Evolutionary conservation across 1,140 invertebrate genomes (phyloP).

Genomic region (Bacillus rossius): DNA sequence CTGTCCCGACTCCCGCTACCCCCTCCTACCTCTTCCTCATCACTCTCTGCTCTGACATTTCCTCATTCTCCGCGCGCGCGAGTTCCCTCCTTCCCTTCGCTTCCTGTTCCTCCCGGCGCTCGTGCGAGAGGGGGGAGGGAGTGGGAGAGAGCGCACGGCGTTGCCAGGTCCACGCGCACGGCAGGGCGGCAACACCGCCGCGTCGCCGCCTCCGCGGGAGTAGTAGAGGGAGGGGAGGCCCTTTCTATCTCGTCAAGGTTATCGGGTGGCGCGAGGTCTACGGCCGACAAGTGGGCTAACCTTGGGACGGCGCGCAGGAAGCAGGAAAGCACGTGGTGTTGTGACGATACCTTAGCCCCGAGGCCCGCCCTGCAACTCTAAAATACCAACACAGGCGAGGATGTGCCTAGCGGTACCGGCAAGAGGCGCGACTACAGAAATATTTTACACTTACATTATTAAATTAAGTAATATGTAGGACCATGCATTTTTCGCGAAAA

Average conservation of each 20-base stretch:
- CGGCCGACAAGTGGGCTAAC: slow-evolving; percentile 14
- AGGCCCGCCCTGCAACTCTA: no score
- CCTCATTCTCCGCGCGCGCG: slow-evolving; percentile 24
- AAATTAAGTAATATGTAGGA: no score
- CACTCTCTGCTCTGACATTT: neutral
- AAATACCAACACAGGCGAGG: no score
- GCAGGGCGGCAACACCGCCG: neutral
- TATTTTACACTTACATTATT: no score
- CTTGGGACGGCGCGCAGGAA: neutral
- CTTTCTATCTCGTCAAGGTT: slow-evolving; percentile 12
- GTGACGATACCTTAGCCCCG: no score
- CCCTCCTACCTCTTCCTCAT: slow-evolving; percentile 2
- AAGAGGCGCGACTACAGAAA: no score
- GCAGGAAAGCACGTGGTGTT: no score
- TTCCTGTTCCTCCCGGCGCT: slow-evolving; percentile 34
- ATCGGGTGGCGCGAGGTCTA: slow-evolving; percentile 8
- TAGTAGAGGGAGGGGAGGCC: neutral
- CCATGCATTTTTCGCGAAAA: no score
- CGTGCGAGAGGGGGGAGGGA: slow-evolving; percentile 11
- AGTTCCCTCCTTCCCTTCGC: slow-evolving; percentile 40
- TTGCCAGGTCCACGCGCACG: neutral
- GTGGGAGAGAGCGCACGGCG: slow-evolving; percentile 9
- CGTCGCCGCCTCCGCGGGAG: neutral
- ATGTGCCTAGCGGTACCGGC: no score
- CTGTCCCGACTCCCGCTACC: slow-evolving; percentile 9